Evolutionary conservation across 2,888 invertebrate genomes (phyloP).

Genomic region (Dendrolimus houi): DNA sequence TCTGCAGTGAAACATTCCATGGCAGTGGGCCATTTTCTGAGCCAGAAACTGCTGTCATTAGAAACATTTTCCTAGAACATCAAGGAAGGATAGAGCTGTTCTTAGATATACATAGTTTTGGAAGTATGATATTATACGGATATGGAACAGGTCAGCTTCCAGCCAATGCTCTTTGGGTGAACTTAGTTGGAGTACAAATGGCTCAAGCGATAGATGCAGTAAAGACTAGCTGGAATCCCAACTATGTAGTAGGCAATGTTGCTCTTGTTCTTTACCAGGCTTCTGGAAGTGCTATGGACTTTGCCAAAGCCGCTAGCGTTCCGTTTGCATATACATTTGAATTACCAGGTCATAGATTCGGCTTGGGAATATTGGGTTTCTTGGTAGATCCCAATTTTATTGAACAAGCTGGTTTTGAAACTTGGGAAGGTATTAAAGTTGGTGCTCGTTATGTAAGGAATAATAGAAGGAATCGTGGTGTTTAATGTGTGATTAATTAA

Average conservation of each 20-base stretch:
- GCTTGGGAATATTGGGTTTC: slow-evolving; percentile 61
- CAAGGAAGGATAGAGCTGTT: slow-evolving; percentile 76
- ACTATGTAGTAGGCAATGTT: slow-evolving; percentile 68
- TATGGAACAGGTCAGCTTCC: slow-evolving; percentile 49
- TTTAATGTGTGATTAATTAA: too few relatives aligned
- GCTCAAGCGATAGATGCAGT: slow-evolving; percentile 51
- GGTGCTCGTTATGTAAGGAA: slow-evolving; percentile 53
- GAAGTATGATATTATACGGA: slow-evolving; percentile 69
- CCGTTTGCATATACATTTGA: slow-evolving; percentile 78
- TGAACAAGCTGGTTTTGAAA: slow-evolving; percentile 71
- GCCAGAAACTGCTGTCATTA: slow-evolving; percentile 75
- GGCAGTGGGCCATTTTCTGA: slow-evolving; percentile 80
- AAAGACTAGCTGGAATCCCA: slow-evolving; percentile 41
- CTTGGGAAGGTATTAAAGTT: slow-evolving; percentile 76
- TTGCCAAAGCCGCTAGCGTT: slow-evolving; percentile 64
- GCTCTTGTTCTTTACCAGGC: slow-evolving; percentile 71
- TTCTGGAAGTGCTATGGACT: slow-evolving; percentile 80
- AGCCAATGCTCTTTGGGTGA: slow-evolving; percentile 48
- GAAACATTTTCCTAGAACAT: slow-evolving; percentile 69
- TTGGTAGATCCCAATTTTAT: slow-evolving; percentile 72
- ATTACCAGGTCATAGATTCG: slow-evolving; percentile 62
- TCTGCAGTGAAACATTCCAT: slow-evolving; percentile 78
- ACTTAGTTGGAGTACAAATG: slow-evolving; percentile 41
- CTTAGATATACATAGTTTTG: slow-evolving; percentile 84
- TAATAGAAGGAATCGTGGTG: slow-evolving; percentile 13